Base-by-base conservation (phyloP, 1,140 invertebrate species). In the Trichonephila inaurata region DNA sequence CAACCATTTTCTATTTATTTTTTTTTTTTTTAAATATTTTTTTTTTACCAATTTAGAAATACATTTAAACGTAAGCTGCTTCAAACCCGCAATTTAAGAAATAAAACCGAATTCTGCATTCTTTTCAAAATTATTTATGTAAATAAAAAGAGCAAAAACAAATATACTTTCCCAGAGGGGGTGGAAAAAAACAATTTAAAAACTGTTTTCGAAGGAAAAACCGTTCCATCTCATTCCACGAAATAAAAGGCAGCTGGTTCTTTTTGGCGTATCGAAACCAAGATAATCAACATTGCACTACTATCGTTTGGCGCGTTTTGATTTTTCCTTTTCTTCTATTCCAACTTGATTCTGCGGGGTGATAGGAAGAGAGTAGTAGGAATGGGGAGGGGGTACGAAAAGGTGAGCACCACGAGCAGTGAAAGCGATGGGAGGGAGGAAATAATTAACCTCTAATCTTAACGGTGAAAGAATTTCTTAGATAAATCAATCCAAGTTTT, bases 401-500 rank as follows among this genome's bases (percentile, higher is more conserved):
- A 51, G n/a, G 10, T n/a, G 40, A 83, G 51, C 4, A 19, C 7
- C 4, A 19, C 7, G 24, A 58, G 19, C 44, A 83, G 28, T 33
- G 28, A 72, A 72, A 21, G 21, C 21, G 40, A 4, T 6, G 5
- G 14, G 44, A 12, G 44, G 81, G 19, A n/a, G n/a, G n/a, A 83
- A 83, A 83, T 83, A 83, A 83, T 83, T 83, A 83, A 83, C 81
- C 81, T 83, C 44, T 83, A 83, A 83, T 83, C 81, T 83, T 83
- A 58, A 83, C 81, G 81, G 44, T 83, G 81, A 83, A 83, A 83
- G 81, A 83, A 83, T 83, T 83, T 83, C 81, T 83, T 51, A 58
- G 81, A 51, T 83, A 83, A 83, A 83, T 83, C 81, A 83, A 83
- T 83, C 81, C 19, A 51, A 24, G 44, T 83, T 83, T 83, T 58